Base-by-base conservation (phyloP, 2,113 vertebrate species). In the Tor tambroides region DNA sequence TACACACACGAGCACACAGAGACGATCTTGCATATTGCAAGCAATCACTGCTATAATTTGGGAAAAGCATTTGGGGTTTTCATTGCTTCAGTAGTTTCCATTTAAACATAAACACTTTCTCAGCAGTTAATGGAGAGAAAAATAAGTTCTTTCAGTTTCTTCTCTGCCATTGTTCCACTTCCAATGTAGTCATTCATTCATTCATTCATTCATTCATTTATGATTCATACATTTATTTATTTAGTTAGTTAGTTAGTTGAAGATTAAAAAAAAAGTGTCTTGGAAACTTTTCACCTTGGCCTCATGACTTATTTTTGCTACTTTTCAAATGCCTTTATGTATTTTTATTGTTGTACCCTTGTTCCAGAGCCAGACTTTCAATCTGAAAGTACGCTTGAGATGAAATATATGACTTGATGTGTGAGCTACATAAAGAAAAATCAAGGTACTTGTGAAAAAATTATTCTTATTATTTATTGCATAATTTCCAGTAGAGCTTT, bases 1-100 rank as follows among this genome's bases (percentile, higher is more conserved):
- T 11, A 30, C 56, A 78, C 59, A 72, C 72, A 80, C 75, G 54
- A 74, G 54, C 74, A 84, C 80, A 69, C 74, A 71, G 56, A 51
- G 17, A 84, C 75, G 30, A 72, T 67, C 85, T 74, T 72, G 75
- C 84, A 85, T 56, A 80, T 32, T 72, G 67, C 65, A 88, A 82
- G 83, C 71, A 82, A 72, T 49, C 82, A 43, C 87, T 80, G 26
- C 46, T 46, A 26, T 41, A 74, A 84, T 56, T 84, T 84, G 65
- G 19, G 65, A 35, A 65, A 67, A 59, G 11, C 21, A 83, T 71
- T 83, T 72, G 38, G 21, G 81, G 81, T 51, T 72, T 82, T 21
- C n/a, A 46, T 67, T 67, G 41, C 41, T n/a, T 83, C 43, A 71
- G 59, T 41, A 19, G 23, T 81, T 81, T 83, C 28, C 41, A 83